A percentile compares a stretch with the other conserved stretches of the same genome.
These are phyloP conservation scores for Trichopoda pennipes DNA, from an alignment of 2,888 invertebrate species.

Conservation along the genomic window DNA sequence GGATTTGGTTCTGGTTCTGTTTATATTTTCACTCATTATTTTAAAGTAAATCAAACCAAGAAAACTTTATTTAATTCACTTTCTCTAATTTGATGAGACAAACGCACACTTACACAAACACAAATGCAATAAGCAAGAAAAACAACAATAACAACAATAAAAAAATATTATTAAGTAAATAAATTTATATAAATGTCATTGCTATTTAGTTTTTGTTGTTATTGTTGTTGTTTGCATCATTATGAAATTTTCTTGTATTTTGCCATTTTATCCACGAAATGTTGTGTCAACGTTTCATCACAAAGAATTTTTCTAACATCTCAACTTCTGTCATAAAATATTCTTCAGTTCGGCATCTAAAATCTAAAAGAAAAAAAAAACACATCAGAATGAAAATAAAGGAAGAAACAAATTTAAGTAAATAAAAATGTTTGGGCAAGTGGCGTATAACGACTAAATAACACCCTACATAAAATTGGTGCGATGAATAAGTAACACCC, in stretches of 20 bases:
- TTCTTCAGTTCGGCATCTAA: not conserved
- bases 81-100: conserved; percentile 62
- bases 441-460: too few relatives aligned
- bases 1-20: not conserved
- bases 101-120: not conserved
- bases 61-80: conserved; percentile 61
- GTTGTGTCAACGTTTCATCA: conserved; percentile 54
- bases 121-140: conserved; percentile 5
- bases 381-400: not conserved
- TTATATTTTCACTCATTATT: conserved; percentile 47
- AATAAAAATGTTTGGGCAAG: too few relatives aligned
- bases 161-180: not conserved
- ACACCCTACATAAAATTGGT: too few relatives aligned
- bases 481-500: too few relatives aligned
- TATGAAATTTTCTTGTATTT: conserved; percentile 52
- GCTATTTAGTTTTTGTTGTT: conserved; percentile 23
- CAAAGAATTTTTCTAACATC: conserved; percentile 6
- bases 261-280: conserved; percentile 56
- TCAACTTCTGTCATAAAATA: not conserved
- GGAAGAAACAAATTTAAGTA: too few relatives aligned
- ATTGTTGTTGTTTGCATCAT: conserved; percentile 44
- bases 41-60: conserved; percentile 58
- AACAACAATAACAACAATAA: not conserved
- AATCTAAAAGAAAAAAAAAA: not conserved
- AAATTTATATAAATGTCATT: conserved; percentile 35